phyloP scores from a whole-genome alignment of 2,888 invertebrate species.

The Eledone cirrhosa region DNA sequence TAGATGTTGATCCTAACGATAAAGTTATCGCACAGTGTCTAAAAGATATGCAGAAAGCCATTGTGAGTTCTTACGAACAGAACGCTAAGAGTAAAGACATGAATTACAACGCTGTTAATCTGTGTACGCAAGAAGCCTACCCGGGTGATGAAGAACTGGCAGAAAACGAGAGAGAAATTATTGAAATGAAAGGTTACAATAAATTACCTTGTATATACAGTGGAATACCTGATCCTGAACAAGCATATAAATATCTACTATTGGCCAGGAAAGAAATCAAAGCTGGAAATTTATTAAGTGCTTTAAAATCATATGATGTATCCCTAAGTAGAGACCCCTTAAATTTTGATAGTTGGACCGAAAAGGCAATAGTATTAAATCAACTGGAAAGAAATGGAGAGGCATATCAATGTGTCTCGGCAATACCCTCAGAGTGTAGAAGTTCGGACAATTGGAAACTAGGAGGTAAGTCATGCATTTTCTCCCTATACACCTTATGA shows the following conservation, averaged over 20 bases:
- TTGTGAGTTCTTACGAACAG: constrained; percentile 36
- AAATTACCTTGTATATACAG: constrained; percentile 10
- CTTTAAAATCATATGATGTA: constrained; percentile 29
- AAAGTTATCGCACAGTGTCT: constrained; percentile 39
- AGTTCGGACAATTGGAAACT: constrained; percentile 41
- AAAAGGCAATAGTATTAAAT: constrained; percentile 39
- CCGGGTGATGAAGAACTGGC: constrained; percentile 46
- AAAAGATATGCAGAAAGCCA: constrained; percentile 41
- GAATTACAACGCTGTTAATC: constrained; percentile 41
- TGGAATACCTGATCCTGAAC: constrained; percentile 7
- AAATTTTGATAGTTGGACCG: constrained; percentile 41
- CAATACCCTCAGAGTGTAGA: constrained; percentile 37
- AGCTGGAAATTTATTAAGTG: constrained; percentile 31
- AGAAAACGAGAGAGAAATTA: constrained; percentile 40
- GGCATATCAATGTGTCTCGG: constrained; percentile 41
- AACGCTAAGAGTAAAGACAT: constrained; percentile 34
- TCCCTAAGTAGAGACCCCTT: constrained; percentile 39
- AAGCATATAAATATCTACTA: background rate
- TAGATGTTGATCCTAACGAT: constrained; percentile 43
- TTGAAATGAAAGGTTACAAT: constrained; percentile 24
- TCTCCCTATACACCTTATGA: background rate
- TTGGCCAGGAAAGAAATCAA: constrained; percentile 16
- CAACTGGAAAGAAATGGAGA: constrained; percentile 39
- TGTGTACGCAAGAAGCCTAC: constrained; percentile 47
- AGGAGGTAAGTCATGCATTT: constrained; percentile 39